Evolutionary conservation across 2,888 invertebrate species (phyloP), one percentile per base, ranked within the genome.

Genomic region (Halictus ligatus): DNA sequence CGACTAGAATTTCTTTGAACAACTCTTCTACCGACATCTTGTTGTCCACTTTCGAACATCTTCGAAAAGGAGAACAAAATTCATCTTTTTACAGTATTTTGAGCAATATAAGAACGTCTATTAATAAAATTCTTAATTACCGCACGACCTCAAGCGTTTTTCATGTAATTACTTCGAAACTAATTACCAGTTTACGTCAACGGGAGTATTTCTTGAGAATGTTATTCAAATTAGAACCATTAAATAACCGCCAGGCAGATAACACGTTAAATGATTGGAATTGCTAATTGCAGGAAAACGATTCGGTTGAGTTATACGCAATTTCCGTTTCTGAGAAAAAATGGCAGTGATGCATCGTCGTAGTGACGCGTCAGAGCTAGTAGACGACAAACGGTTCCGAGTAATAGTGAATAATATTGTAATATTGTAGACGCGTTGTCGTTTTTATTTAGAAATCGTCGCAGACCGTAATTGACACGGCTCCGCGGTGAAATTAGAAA

Each of bases 401-500:
- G 58, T 12, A n/a, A n/a, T 10, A n/a, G 12, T 15, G 48, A 48
- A 48, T 12, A 35, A n/a, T n/a, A n/a, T n/a, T n/a, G 8, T 29
- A 18, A 18, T 8, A 64, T 29, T 8, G 35, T 15, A 64, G 15
- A 0, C 8, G 58, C n/a, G 15, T 8, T 2, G 64, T 2, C 2
- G 18, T 64, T 64, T 18, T 8, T 7, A 64, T 64, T 29, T 8
- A 64, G 8, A 64, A 29, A 43, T n/a, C 3, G 15, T 1, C 3
- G 12, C 50, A 64, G 54, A 21, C n/a, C 15, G 21, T 35, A 48
- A 40, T 83, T 64, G 50, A 67, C 76, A 35, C 73, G 48, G 25
- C 21, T 76, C 40, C n/a, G n/a, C 6, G n/a, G 54, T 50, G 48
- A 48, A 77, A 64, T 80, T 75, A 78, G 1, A 85, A 79, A 48